Conservation (phyloP, 2,888 invertebrate genomes). For the Heteromyza rotundicornis region DNA sequence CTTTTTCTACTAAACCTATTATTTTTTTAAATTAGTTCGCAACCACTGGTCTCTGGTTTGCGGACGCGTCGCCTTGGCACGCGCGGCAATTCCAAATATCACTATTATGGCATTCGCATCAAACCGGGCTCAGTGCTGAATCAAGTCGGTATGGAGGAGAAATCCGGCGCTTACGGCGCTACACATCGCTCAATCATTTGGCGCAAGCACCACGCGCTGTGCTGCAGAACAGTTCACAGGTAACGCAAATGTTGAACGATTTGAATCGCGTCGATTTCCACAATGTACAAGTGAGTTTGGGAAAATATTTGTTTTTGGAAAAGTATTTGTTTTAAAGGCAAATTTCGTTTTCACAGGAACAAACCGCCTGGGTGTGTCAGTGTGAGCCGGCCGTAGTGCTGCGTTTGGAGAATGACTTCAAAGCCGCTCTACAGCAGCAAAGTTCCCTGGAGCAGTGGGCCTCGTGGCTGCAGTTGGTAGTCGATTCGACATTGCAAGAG, state of each 20-base stretch:
- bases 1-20: no score
- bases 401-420: constrained; percentile 90
- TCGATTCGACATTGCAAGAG: constrained; percentile 85
- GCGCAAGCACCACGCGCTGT: constrained; percentile 89
- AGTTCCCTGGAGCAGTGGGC: constrained; percentile 98
- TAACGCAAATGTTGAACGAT: constrained; percentile 95
- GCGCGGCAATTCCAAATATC: constrained; percentile 97
- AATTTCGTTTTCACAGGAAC: constrained; percentile 59
- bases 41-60: constrained; percentile 96
- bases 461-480: constrained; percentile 93
- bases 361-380: constrained; percentile 98
- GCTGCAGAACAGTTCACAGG: constrained; percentile 92
- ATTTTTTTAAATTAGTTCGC: constrained; percentile 97
- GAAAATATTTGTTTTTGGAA: not conserved
- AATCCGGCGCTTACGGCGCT: constrained; percentile 73
- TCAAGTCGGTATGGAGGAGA: constrained; percentile 65
- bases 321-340: not conserved
- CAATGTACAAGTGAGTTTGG: constrained; percentile 80
- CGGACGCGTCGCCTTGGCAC: constrained; percentile 94
- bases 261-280: constrained; percentile 97
- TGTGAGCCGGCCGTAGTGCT: constrained; percentile 84
- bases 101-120: constrained; percentile 99
- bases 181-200: constrained; percentile 96
- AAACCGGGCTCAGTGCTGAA: constrained; percentile 82
- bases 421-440: constrained; percentile 88